Evolutionary conservation across 2,888 invertebrate species (phyloP), one percentile per base, ranked within the genome.

Genomic region (Melieria omissa): DNA sequence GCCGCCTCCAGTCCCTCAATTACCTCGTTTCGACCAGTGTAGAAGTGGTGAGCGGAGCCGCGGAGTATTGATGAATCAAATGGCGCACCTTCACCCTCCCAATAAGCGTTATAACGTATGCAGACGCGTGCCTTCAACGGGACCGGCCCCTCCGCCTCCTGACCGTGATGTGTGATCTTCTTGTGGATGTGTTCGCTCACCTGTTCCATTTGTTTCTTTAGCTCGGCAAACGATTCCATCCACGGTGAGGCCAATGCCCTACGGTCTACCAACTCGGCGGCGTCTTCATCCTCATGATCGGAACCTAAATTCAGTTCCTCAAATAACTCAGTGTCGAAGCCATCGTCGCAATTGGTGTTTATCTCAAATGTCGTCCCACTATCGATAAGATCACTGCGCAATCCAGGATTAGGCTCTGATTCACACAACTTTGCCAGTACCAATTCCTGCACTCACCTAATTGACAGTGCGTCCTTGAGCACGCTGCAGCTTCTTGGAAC

Each of bases 1-100:
- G 92, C 95, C 5, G 91, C 85, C 76, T 93, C 91, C 10, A 96
- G 84, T 0, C 96, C 96, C 47, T 89, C 89, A 14, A 93, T 64
- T 0, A 88, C 82, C 49, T 80, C 88, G 5, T 77, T 54, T 2
- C 74, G 73, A 0, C 84, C 83, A 0, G 84, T 84, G 42, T 82
- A 80, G 44, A 86, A 86, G 3, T 78, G 81, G 68, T 78, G 81
- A 4, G 83, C 75, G 0, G 82, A 77, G 8, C 85, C 83, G 0
- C 86, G 83, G 49, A 87, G 72, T 73, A 84, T 79, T 4, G 86
- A 85, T 0, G 87, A 86, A 75, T 87, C 88, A 63, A 87, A 87
- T 3, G 87, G 86, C 4, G 81, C 82, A 1, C 78, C 76, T 46
- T 85, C 80, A 0, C 80, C 78, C 69, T 87, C 87, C 84, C 84